phyloP scores from a whole-genome alignment of 1,140 invertebrate genomes.

The Wasmannia auropunctata region DNA sequence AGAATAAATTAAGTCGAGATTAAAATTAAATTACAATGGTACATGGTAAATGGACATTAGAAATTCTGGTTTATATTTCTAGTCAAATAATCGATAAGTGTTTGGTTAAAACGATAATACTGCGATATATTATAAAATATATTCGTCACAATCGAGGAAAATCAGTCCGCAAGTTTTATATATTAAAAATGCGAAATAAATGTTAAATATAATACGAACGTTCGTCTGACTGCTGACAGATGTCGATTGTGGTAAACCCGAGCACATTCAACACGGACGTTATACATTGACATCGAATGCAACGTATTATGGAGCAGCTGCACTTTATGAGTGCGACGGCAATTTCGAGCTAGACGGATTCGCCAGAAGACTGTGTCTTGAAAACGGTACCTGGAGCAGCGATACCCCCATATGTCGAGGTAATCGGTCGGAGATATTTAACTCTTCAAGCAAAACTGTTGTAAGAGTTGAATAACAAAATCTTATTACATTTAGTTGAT shows the following conservation, averaged over 20 bases:
- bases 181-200: not conserved
- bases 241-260: conserved; percentile 94
- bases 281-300: conserved; percentile 93
- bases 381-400: conserved; percentile 95
- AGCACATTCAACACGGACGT: conserved; percentile 89
- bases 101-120: not conserved
- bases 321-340: conserved; percentile 92
- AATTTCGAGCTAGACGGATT: conserved; percentile 94
- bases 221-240: conserved; percentile 86
- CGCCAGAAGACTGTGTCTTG: conserved; percentile 92
- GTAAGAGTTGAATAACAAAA: not conserved
- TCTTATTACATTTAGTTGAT: not conserved
- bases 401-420: conserved; percentile 91
- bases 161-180: not conserved
- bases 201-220: not conserved
- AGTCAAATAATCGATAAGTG: not conserved
- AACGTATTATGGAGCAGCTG: conserved; percentile 94
- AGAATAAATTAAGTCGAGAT: no score
- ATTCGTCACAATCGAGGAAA: not conserved
- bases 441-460: not conserved
- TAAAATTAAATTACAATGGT: no score
- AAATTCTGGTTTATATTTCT: not conserved
- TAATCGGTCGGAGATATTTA: conserved; percentile 75
- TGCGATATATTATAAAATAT: not conserved
- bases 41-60: not conserved